Evolutionary conservation across 1,140 invertebrate species (phyloP), one percentile per base, ranked within the genome.

Genomic region (Dysdera silvatica): DNA sequence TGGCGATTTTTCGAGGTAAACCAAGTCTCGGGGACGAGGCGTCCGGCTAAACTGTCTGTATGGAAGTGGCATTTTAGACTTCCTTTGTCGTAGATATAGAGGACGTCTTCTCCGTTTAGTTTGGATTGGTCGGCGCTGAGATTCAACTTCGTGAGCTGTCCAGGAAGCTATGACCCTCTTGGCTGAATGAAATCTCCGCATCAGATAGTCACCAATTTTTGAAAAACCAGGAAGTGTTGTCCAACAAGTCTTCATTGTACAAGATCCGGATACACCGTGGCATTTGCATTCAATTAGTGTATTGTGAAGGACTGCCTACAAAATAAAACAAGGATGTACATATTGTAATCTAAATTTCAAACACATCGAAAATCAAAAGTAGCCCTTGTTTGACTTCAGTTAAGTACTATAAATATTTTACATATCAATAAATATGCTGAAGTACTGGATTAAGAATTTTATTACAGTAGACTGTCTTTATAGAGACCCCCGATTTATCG

Each of bases 201-300:
- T 31, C 78, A 68, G 1, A 73, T 61, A 16, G 72, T 63, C 2
- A 4, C 76, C 71, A 4, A 68, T 57, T n/a, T 54, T 5, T 0
- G 52, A 52, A 24, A 68, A 68, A 10, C 40, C 24, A 3, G 68
- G 65, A 32, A 67, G n/a, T 3, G 56, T 57, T 68, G 89, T 82
- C 93, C 93, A 97, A 74, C 94, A 98, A 1, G 95, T 91, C 59
- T 88, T 84, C 58, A 93, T 84, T 51, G 89, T 91, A 78, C 94
- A 97, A 1, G 91, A 95, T 0, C 92, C 94, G 0, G 90, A 94
- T 76, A 96, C 91, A 7, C 94, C 94, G 74, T 97, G 94, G 74
- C 94, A 98, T 77, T 95, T 96, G 81, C 94, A 98, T n/a, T 91
- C 83, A 29, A 89, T 81, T 71, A 90, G 85, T 86, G 96, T 89